phyloP scores from a whole-genome alignment of 2,888 invertebrate species.

The Clunio marinus region DNA sequence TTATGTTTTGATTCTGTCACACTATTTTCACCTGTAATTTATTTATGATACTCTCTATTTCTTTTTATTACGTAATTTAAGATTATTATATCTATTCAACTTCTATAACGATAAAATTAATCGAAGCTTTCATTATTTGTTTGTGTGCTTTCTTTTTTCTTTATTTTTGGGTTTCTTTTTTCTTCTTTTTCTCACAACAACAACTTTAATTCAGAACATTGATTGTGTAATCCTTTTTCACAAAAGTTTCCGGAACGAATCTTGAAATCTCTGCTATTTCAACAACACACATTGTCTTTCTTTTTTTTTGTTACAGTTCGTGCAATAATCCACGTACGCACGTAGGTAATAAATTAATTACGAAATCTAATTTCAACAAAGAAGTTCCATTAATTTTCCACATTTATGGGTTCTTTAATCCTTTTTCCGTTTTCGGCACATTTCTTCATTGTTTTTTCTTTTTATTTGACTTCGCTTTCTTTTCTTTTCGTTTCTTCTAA shows the following conservation, averaged over 20 bases:
- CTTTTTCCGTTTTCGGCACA: conserved; percentile 24
- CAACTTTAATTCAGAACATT: too few relatives aligned
- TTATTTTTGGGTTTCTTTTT: background rate
- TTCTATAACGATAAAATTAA: background rate
- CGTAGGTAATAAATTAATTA: conserved; percentile 32
- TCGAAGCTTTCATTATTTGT: background rate
- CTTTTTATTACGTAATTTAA: background rate
- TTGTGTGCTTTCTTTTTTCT: background rate
- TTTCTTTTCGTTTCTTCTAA: background rate
- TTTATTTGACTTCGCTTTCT: background rate
- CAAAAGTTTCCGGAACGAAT: too few relatives aligned
- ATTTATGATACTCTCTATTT: background rate
- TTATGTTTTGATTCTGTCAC: conserved; percentile 1
- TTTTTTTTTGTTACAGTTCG: background rate
- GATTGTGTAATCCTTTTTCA: conserved; percentile 11
- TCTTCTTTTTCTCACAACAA: background rate
- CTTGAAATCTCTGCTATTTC: too few relatives aligned
- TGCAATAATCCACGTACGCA: conserved; percentile 20
- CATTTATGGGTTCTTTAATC: conserved; percentile 18
- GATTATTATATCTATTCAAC: background rate
- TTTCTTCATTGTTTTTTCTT: conserved; percentile 5
- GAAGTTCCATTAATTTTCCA: conserved; percentile 18
- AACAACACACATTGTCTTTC: background rate
- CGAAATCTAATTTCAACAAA: conserved; percentile 36
- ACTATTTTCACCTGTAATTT: background rate